Evolutionary conservation across 2,797 vertebrate genomes (phyloP), one percentile per base, ranked within the genome.

Genomic region (Dromococcyx pavoninus): DNA sequence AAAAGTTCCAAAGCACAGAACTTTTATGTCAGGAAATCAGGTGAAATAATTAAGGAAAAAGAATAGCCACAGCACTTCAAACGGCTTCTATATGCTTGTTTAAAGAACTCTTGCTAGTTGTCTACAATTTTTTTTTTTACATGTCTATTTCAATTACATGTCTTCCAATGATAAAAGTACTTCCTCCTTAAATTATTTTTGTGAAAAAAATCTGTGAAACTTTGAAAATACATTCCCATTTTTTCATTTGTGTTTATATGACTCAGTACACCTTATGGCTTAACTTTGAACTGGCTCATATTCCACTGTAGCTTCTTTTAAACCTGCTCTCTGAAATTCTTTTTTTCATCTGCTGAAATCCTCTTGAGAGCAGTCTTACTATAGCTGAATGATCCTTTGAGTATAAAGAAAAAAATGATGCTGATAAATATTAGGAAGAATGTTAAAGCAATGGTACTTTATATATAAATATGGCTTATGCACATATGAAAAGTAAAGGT

Each of bases 81-180:
- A 10, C 2, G 2, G 25, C 12, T 86, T 77, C n/a, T 33, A 54
- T 2, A 24, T 0, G 0, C 10, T 74, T 70, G 6, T 48, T 62
- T 41, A 54, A 60, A 50, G 32, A 92, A 43, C 25, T 24, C 10
- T 25, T 50, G 5, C 2, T 33, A 56, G 22, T 7, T 48, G 9
- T 35, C 5, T 15, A 28, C 35, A 71, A 13, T 41, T 61, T 28
- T 1, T 28, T 1, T 12, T 75, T 84, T 78, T 21, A 56, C 17
- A 69, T 0, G 0, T 44, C 22, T 54, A n/a, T 41, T 82, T 81
- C 32, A 54, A 57, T 50, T 60, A 53, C 7, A 24, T 33, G 13
- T 16, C 51, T 67, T 84, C 17, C 27, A 62, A 32, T 0, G 4
- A 79, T 16, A 54, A 37, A 71, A 44, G 2, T 39, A 50, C 75